phyloP scores from a whole-genome alignment of 2,797 vertebrate species.

The Parotocinclus haroldoi region DNA sequence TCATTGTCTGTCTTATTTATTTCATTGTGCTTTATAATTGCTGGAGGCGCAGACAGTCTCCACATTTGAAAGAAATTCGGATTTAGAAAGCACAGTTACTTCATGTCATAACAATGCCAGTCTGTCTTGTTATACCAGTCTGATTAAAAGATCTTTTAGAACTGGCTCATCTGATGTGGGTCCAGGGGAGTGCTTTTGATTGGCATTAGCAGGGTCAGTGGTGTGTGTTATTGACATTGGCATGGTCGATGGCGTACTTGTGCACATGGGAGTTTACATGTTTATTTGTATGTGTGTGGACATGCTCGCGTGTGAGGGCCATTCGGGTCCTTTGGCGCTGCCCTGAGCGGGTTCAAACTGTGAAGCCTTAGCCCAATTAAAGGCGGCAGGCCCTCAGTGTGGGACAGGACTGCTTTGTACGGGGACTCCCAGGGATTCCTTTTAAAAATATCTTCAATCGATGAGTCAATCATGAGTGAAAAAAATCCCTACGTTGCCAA shows the following conservation, averaged over 20 bases:
- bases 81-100: background rate
- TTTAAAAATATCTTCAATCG: conserved; percentile 88
- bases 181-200: conserved; percentile 55
- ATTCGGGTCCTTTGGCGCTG: conserved; percentile 55
- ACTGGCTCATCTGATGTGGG: conserved; percentile 38
- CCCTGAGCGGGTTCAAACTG: conserved; percentile 71
- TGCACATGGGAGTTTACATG: conserved; percentile 43
- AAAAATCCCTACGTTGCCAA: conserved; percentile 74
- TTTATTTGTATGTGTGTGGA: conserved; percentile 46
- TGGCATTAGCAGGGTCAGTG: conserved; percentile 54
- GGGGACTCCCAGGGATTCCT: conserved; percentile 76
- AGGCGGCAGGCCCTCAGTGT: conserved; percentile 70
- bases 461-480: conserved; percentile 79
- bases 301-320: conserved; percentile 58
- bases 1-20: background rate
- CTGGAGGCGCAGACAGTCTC: too few species aligned
- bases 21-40: too few species aligned
- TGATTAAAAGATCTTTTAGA: conserved; percentile 57
- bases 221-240: conserved; percentile 25
- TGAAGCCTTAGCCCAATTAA: conserved; percentile 80
- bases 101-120: background rate
- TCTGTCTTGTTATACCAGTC: conserved; percentile 34
- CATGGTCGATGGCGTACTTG: conserved; percentile 45
- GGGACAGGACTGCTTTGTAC: conserved; percentile 73
- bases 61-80: too few species aligned